Conservation (phyloP, 2,888 invertebrate genomes). For the Spilosoma lubricipeda region DNA sequence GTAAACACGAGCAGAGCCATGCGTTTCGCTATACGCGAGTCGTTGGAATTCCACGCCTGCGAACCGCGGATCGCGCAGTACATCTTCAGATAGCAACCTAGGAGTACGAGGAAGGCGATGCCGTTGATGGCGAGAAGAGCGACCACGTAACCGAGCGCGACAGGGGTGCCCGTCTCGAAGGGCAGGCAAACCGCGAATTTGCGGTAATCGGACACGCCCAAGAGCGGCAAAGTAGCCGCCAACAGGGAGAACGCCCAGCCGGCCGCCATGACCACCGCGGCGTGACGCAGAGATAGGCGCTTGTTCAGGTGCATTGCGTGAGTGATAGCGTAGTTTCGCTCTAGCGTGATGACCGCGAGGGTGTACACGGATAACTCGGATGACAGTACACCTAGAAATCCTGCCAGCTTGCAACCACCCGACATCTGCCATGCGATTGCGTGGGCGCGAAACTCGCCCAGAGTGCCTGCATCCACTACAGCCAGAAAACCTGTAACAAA, state of each 20-base stretch:
- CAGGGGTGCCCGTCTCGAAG: slow-evolving; percentile 93
- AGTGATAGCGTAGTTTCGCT: slow-evolving; percentile 98
- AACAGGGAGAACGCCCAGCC: slow-evolving; percentile 97
- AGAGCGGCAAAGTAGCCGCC: slow-evolving; percentile 95
- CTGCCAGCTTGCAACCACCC: slow-evolving; percentile 96
- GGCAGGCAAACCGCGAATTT: slow-evolving; percentile 99
- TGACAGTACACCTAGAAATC: slow-evolving; percentile 97
- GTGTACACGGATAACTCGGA: slow-evolving; percentile 98
- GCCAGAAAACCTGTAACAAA: slow-evolving; percentile 92
- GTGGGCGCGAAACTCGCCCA: slow-evolving; percentile 98
- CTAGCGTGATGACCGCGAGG: slow-evolving; percentile 97
- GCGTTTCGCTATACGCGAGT: slow-evolving; percentile 97
- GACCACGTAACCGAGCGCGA: slow-evolving; percentile 95
- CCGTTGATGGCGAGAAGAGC: slow-evolving; percentile 97
- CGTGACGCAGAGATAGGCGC: slow-evolving; percentile 95
- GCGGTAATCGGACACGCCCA: slow-evolving; percentile 97
- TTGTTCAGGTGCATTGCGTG: slow-evolving; percentile 99
- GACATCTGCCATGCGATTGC: slow-evolving; percentile 99
- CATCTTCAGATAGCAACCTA: slow-evolving; percentile 98
- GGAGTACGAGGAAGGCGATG: slow-evolving; percentile 96
- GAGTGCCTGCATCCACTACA: slow-evolving; percentile 97
- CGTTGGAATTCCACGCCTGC: slow-evolving; percentile 98
- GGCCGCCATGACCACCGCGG: slow-evolving; percentile 95
- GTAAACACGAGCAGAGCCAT: slow-evolving; percentile 99
- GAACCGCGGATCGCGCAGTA: slow-evolving; percentile 99